Conservation (phyloP, 1,140 invertebrate genomes). For the Megathymus violae region DNA sequence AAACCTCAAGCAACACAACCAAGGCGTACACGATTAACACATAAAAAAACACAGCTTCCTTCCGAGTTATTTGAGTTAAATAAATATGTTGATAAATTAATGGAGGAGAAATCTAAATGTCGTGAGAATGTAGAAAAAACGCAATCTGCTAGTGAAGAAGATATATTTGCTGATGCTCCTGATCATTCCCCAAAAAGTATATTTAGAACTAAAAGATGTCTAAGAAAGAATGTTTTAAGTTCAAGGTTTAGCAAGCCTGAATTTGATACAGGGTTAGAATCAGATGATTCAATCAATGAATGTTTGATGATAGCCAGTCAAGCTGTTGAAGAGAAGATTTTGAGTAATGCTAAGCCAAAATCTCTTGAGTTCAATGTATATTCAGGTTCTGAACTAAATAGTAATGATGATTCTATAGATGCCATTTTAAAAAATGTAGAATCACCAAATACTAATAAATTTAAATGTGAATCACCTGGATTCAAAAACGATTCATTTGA, state of each 20-base stretch:
- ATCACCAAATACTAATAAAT: constrained; percentile 54
- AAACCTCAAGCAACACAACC: constrained; percentile 47
- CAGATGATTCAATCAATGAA: constrained; percentile 82
- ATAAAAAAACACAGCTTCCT: constrained; percentile 69
- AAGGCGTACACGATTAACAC: constrained; percentile 56
- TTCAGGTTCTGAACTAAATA: constrained; percentile 47
- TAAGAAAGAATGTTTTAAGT: constrained; percentile 72
- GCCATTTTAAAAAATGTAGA: constrained; percentile 66
- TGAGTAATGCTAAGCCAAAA: constrained; percentile 44
- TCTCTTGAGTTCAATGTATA: constrained; percentile 44
- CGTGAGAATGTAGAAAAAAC: constrained; percentile 43
- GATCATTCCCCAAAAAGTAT: constrained; percentile 67
- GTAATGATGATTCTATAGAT: constrained; percentile 69
- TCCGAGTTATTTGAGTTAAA: constrained; percentile 76
- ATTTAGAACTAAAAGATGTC: constrained; percentile 55
- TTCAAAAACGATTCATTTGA: constrained; percentile 82
- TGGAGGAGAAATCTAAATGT: constrained; percentile 54
- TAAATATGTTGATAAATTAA: constrained; percentile 71
- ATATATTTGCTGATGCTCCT: constrained; percentile 66
- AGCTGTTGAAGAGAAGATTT: constrained; percentile 71
- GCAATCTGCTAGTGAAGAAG: constrained; percentile 65
- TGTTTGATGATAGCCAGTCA: constrained; percentile 78
- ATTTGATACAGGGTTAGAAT: constrained; percentile 69
- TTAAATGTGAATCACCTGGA: constrained; percentile 55
- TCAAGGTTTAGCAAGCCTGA: constrained; percentile 71